Base-by-base conservation (phyloP, 2,888 invertebrate species). In the Andrena camellia region DNA sequence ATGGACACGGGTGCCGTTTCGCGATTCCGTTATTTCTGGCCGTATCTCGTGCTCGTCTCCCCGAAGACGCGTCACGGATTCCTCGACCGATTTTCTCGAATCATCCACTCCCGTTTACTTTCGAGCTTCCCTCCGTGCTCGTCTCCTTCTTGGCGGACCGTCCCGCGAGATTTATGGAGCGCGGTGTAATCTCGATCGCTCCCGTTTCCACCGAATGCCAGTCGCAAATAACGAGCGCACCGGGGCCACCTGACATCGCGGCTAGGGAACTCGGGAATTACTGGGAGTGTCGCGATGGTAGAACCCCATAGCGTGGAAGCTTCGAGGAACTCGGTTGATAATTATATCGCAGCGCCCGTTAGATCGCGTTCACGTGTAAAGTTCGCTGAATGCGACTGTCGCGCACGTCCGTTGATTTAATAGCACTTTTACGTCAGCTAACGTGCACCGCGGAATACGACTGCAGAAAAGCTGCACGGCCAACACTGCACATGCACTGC, bases 21-120 rank as follows among this genome's bases (percentile, higher is more conserved):
- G 64, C 33, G 17, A 75, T 64, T 64, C 42, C 69, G 81, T 71
- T 82, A 81, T 81, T 75, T 72, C 71, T 83, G 70, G 66, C 70
- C 60, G 63, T n/a, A 20, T 75, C 33, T 26, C 68, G 48, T 64
- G 50, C 59, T 31, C 42, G 7, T 57, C 23, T 23, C 57, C 57
- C 13, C 60, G 48, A 72, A 26, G 81, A 83, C 81, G 48, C 83
- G 83, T 42, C 60, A 59, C 70, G 78, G 57, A 82, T 78, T 70
- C 23, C 57, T 31, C 64, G 72, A 68, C 63, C 69, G 57, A 81
- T 62, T 42, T 75, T 62, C 75, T 81, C 83, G 81, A 29, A 54
- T 72, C 50, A 42, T 29, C 70, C 59, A 20, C 20, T 2, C 13
- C 26, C 23, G 4, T 20, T 42, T 33, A 8, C 6, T 2, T 8